Evolutionary conservation across 1,140 invertebrate genomes (phyloP).

Genomic region (Orchesella cincta): DNA sequence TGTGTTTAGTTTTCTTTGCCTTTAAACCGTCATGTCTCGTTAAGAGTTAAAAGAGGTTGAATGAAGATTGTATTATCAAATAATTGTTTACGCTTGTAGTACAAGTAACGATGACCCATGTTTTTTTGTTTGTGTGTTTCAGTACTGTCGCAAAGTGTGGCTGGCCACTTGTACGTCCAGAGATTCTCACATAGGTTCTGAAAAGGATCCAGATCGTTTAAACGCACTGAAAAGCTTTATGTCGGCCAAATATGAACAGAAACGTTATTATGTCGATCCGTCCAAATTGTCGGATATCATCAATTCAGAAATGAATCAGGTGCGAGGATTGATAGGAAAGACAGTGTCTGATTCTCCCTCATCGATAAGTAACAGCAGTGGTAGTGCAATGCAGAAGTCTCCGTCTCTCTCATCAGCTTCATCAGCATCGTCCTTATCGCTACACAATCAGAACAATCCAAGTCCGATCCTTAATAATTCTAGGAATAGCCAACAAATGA

Average conservation of each 20-base stretch:
- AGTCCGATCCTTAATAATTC: slow-evolving; percentile 48
- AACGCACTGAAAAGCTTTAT: slow-evolving; percentile 43
- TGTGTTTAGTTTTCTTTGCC: too few species aligned
- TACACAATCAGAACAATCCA: slow-evolving; percentile 38
- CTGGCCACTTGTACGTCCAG: slow-evolving; percentile 60
- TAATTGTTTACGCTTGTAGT: too few species aligned
- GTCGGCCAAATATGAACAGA: slow-evolving; percentile 51
- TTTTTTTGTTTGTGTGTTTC: slow-evolving; percentile 44
- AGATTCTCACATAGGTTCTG: slow-evolving; percentile 44
- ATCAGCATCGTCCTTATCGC: slow-evolving; percentile 38
- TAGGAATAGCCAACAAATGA: slow-evolving; percentile 21
- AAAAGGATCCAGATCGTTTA: slow-evolving; percentile 47
- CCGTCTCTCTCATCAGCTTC: slow-evolving; percentile 47
- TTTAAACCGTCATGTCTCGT: too few species aligned
- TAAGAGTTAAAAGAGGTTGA: too few species aligned
- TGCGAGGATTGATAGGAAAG: slow-evolving; percentile 37
- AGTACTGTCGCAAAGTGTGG: slow-evolving; percentile 86
- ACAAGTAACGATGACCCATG: too few species aligned
- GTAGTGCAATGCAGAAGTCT: slow-evolving; percentile 42
- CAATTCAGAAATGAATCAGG: slow-evolving; percentile 44
- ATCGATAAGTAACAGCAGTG: slow-evolving; percentile 30
- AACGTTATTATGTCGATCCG: slow-evolving; percentile 49
- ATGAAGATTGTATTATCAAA: background rate
- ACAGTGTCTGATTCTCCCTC: slow-evolving; percentile 34
- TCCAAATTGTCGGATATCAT: slow-evolving; percentile 46